These are phyloP conservation scores for Pristionchus exspectatus DNA, from an alignment of 2,888 invertebrate genomes.

Conservation along the genomic window DNA sequence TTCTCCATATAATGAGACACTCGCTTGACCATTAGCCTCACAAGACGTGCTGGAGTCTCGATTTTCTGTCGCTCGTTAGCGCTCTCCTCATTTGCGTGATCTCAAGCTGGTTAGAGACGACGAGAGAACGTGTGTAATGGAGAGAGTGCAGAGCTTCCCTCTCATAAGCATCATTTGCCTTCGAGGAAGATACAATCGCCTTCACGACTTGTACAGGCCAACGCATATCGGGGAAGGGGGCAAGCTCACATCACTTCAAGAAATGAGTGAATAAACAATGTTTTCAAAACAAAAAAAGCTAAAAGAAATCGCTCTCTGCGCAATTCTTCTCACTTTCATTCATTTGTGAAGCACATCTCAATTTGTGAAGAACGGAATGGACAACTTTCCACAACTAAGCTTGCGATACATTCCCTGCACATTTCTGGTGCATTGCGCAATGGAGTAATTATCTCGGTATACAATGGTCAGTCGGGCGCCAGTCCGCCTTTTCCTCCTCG, in stretches of 20 bases:
- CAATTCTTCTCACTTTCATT: background rate
- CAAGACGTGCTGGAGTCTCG: background rate
- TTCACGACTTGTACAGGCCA: background rate
- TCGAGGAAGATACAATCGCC: constrained; percentile 12
- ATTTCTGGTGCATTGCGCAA: constrained; percentile 27
- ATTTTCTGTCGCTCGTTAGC: constrained; percentile 35
- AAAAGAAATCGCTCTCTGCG: background rate
- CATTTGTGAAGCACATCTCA: background rate
- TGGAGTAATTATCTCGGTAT: background rate
- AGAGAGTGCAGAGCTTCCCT: background rate
- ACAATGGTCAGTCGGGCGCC: constrained; percentile 29
- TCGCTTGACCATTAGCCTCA: constrained; percentile 40
- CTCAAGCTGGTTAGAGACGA: background rate
- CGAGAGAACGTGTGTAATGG: background rate
- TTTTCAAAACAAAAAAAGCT: background rate
- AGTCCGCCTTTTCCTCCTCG: background rate
- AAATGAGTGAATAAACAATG: background rate
- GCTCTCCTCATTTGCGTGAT: background rate
- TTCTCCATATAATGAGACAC: constrained; percentile 23
- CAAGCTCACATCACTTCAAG: too few species aligned
- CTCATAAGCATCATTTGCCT: constrained; percentile 44
- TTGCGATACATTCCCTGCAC: background rate
- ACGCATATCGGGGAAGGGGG: background rate
- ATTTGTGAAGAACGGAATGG: background rate
- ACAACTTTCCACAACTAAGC: background rate